Conservation (phyloP, 2,888 invertebrate genomes). For the Epinotia bilunana region DNA sequence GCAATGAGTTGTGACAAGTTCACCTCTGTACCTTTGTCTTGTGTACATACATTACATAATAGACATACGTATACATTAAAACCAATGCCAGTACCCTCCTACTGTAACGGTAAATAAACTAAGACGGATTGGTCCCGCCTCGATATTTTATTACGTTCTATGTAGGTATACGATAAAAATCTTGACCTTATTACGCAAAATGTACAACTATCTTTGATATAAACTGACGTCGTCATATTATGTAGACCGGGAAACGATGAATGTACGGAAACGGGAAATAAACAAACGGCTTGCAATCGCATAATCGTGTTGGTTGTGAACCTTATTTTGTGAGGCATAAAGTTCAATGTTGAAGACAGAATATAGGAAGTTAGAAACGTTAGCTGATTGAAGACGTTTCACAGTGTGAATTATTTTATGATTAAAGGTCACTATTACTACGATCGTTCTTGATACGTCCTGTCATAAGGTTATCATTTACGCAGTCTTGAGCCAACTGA, state of each 20-base stretch:
- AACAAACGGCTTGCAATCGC: not conserved
- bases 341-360: not conserved
- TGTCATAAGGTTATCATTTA: not conserved
- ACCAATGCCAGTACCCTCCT: no score
- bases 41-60: no score
- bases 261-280: conserved; percentile 2
- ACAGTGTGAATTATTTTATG: not conserved
- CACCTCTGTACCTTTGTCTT: no score
- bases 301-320: not conserved
- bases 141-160: not conserved
- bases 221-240: not conserved
- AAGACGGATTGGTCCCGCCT: not conserved
- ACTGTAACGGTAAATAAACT: no score
- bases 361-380: not conserved
- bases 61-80: no score
- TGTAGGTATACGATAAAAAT: not conserved
- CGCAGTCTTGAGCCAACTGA: not conserved
- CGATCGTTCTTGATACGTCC: not conserved
- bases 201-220: not conserved
- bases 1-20: no score
- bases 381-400: not conserved
- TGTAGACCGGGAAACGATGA: conserved; percentile 1
- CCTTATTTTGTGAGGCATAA: conserved; percentile 78
- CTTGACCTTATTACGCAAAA: conserved; percentile 5
- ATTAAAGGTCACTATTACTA: not conserved